phyloP scores from a whole-genome alignment of 2,797 vertebrate species.

The Triplophysa yarkandensis region DNA sequence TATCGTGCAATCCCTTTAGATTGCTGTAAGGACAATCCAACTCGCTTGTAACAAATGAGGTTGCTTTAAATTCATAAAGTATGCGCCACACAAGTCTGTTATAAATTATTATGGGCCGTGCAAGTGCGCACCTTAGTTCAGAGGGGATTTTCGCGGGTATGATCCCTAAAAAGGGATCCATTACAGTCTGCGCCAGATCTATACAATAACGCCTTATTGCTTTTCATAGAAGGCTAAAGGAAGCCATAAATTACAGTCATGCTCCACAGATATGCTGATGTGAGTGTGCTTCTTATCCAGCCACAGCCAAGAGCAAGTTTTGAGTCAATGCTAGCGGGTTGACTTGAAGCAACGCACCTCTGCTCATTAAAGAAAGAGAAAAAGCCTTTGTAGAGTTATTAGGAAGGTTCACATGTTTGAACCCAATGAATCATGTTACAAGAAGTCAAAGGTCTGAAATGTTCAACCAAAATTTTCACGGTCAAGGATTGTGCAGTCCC shows the following conservation, averaged over 20 bases:
- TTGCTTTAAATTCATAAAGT: slow-evolving; percentile 44
- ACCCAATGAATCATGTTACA: slow-evolving; percentile 47
- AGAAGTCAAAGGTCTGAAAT: slow-evolving; percentile 48
- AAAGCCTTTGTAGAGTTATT: slow-evolving; percentile 32
- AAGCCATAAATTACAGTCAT: slow-evolving; percentile 25
- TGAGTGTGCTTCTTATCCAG: slow-evolving; percentile 11
- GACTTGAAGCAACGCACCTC: slow-evolving; percentile 1
- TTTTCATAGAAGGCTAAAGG: slow-evolving; percentile 11
- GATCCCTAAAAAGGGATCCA: slow-evolving; percentile 2
- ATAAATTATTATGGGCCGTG: slow-evolving; percentile 29
- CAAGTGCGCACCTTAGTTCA: slow-evolving; percentile 12
- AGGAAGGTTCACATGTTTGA: slow-evolving; percentile 17
- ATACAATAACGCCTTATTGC: slow-evolving; percentile 8
- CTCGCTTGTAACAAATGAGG: slow-evolving; percentile 46
- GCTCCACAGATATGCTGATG: slow-evolving; percentile 27
- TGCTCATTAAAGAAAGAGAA: slow-evolving; percentile 10
- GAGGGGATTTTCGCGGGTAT: not conserved
- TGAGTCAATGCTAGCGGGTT: slow-evolving; percentile 6
- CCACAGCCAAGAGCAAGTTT: slow-evolving; percentile 22
- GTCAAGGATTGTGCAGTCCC: slow-evolving; percentile 50
- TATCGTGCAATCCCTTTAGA: slow-evolving; percentile 25
- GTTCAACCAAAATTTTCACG: slow-evolving; percentile 46
- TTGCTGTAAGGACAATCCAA: slow-evolving; percentile 40
- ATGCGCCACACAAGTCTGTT: slow-evolving; percentile 10
- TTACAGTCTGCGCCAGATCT: not conserved